phyloP scores from a whole-genome alignment of 2,888 invertebrate species.

The Volucella inflata region DNA sequence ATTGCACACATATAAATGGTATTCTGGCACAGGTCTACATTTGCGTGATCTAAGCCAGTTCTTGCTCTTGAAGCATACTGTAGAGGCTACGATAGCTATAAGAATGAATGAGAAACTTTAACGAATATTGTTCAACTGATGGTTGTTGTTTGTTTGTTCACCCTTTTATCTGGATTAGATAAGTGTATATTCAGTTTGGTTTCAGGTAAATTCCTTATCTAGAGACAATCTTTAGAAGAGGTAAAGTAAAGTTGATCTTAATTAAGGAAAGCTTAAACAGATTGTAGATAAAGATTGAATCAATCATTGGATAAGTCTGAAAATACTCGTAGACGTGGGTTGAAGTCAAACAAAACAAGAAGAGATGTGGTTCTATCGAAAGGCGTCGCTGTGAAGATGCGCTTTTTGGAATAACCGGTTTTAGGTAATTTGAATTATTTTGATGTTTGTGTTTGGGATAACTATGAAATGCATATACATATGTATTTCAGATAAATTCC shows the following conservation, averaged over 20 bases:
- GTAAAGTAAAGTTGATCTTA: constrained; percentile 23
- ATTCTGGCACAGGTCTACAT: background rate
- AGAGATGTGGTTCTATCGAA: background rate
- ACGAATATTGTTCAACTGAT: constrained; percentile 20
- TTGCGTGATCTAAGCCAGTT: constrained; percentile 1
- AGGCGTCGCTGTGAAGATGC: background rate
- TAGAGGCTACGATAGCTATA: background rate
- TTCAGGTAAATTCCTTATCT: constrained; percentile 26
- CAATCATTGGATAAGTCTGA: background rate
- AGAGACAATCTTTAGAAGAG: background rate
- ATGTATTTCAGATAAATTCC: background rate
- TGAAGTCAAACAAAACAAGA: background rate
- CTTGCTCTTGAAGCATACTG: constrained; percentile 36
- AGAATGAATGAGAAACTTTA: constrained; percentile 38
- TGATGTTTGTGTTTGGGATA: background rate
- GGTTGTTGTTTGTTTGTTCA: constrained; percentile 39
- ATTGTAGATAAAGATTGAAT: constrained; percentile 13
- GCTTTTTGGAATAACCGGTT: background rate
- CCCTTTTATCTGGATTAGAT: constrained; percentile 51
- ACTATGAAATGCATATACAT: background rate
- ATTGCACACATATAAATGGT: constrained; percentile 30
- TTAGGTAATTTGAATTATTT: constrained; percentile 13
- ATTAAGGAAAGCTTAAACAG: constrained; percentile 27
- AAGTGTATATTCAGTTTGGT: constrained; percentile 43
- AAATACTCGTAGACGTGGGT: background rate